Evolutionary conservation across 2,113 vertebrate genomes (phyloP).

Genomic region (human): GRCh38 chr14:102180501-102181000

Average conservation of each 20-base stretch:
- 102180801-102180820: background rate
- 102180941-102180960: background rate
- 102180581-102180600: background rate
- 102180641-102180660: background rate
- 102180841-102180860: background rate
- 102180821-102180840: background rate
- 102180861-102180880: background rate
- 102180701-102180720: background rate
- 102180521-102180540: background rate
- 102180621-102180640: rapidly evolving
- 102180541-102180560: background rate
- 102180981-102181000: background rate
- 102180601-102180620: background rate
- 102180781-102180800: background rate
- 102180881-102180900: background rate
- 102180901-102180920: background rate
- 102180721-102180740: background rate
- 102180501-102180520: background rate
- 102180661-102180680: rapidly evolving
- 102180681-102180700: background rate
- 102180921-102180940: background rate
- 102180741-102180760: background rate
- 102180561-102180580: background rate
- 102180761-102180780: background rate
- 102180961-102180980: background rate